Base-by-base conservation (phyloP, 37 sponge, comb jelly and placozoan genomes). In the Theonella swinhoei region DNA sequence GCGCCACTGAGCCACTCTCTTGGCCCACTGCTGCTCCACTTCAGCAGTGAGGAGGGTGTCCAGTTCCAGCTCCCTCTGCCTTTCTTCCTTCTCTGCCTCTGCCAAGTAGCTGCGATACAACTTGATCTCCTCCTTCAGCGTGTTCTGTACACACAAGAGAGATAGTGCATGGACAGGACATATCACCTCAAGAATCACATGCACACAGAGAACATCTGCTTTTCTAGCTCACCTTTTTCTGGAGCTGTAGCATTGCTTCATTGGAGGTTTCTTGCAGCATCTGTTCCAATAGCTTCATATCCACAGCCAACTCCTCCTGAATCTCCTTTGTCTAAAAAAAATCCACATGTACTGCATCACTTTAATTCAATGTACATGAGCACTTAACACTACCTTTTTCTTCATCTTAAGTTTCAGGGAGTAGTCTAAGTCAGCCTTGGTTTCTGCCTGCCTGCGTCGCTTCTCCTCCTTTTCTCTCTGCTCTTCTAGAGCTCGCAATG, bases 201-300 rank as follows among this genome's bases (percentile, higher is more conserved):
- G 34, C 25, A 14, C 61, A 59, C 61, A 59, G 61, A 22, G 14
- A 14, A 59, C 14, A 59, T 59, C 14, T 20, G 14, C 20, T 22
- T 59, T 59, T 22, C 38, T 60, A 30, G 36, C 38, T 64, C 68
- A 93, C 93, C 87, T 94, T 92, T 61, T 80, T 85, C 58, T 96
- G 80, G 4, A 89, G 80, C 1, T 75, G 62, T 40, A 89, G 85
- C 81, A 84, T 83, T 26, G 87, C 93, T 30, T 96, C 97, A 87
- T 94, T 94, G 67, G 70, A 80, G 31, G 89, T 94, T 62, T 86
- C 80, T 30, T 62, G 32, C 26, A 98, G 78, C 77, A 98, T 88
- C 17, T 92, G 86, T 68, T 98, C 95, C 31, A 98, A 78, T 25
- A 96, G 80, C 80, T 94, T 98, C 99, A 98, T 98, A 60, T 98